Base-by-base conservation (phyloP, 2,113 vertebrate species). In the Capreolus pygargus region DNA sequence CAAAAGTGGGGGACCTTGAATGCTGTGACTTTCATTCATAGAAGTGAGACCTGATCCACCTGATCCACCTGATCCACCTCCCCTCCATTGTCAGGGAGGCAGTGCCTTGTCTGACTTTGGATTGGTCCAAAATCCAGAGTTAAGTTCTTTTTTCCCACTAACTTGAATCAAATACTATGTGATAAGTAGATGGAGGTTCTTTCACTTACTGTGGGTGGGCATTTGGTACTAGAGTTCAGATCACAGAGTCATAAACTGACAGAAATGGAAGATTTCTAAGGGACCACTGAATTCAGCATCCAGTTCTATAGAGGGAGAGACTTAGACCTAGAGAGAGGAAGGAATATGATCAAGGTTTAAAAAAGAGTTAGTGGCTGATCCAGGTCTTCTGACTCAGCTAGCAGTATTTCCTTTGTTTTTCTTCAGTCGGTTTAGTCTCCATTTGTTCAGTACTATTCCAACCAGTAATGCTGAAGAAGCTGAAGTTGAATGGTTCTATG, bases 401-500 rank as follows among this genome's bases (percentile, higher is more conserved):
- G 19, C 43, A 85, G 3, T 36, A 91, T 88, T 96, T 91, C 43
- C 55, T 95, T 94, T 94, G 36, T 60, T 19, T 57, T 88, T 95
- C 47, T 50, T 92, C 54, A 3, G 28, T 89, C 45, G 94, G 55
- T 94, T 94, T 95, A 83, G 52, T 92, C 57, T 96, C 97, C 39
- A 89, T 93, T 92, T 97, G 33, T 93, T 96, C 47, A 92, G 61
- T 78, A 92, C 95, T 96, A 90, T 95, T 50, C 47, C 47, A 50
- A 50, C 47, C 47, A 50, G 47, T 50, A 50, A 50, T 50, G 47
- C 47, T 50, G 47, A 50, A 50, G 47, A 50, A 50, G 47, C 47
- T 50, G 47, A 50, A 50, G 47, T 50, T 50, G 12, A 50, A 50
- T 1, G 2, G 47, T 50, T 14, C 47, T 50, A 50, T 50, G 47